A percentile compares a stretch with the other conserved stretches of the same genome.
Conservation (phyloP, 2,888 invertebrate genomes). For the Euplexia lucipara region DNA sequence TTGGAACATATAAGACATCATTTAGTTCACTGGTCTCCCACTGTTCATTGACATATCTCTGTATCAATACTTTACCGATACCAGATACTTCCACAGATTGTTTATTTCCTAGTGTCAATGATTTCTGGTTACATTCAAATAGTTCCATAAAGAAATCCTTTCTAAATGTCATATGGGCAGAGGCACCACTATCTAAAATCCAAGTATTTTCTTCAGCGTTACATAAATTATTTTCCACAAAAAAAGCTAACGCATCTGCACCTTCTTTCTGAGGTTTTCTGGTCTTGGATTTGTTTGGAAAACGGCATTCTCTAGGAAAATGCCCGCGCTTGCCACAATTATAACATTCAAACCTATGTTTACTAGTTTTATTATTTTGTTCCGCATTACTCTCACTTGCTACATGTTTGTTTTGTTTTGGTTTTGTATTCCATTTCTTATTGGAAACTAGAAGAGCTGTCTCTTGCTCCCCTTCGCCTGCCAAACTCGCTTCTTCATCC, state of each 20-base stretch:
- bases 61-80: conserved; percentile 57
- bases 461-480: no score
- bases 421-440: background rate
- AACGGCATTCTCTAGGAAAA: conserved; percentile 62
- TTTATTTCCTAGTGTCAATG: conserved; percentile 63
- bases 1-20: no score
- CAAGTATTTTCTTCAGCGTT: conserved; percentile 50
- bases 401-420: conserved; percentile 10
- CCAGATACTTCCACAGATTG: conserved; percentile 58
- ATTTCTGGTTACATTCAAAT: no score
- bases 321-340: conserved; percentile 63
- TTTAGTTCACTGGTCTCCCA: no score
- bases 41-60: conserved; percentile 59
- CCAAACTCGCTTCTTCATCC: no score
- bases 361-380: conserved; percentile 56
- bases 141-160: no score
- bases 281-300: conserved; percentile 39
- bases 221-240: no score
- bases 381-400: conserved; percentile 64
- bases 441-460: no score
- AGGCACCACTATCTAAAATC: conserved; percentile 66
- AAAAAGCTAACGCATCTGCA: conserved; percentile 59
- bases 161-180: conserved; percentile 59
- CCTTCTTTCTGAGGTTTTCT: conserved; percentile 39
- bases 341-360: no score